These are phyloP conservation scores for Callinectes sapidus DNA, from an alignment of 2,888 invertebrate genomes.

Conservation along the genomic window DNA sequence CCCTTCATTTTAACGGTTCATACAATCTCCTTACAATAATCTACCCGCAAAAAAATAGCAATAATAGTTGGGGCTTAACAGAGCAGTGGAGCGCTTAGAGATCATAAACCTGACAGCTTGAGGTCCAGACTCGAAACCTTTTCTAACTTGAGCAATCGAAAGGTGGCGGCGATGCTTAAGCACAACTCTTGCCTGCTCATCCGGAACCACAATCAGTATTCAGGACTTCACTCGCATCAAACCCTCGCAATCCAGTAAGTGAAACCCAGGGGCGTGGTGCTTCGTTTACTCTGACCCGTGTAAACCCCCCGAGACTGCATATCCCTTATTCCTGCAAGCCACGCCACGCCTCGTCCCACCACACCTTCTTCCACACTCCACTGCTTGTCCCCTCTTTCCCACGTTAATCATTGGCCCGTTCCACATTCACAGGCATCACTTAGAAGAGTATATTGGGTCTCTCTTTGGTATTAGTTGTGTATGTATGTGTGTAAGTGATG, in stretches of 20 bases:
- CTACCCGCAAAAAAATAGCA: too few species aligned
- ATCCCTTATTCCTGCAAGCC: background rate
- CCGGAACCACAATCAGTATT: background rate
- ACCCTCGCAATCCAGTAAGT: background rate
- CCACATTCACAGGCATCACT: background rate
- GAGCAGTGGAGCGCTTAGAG: too few species aligned
- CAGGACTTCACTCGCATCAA: background rate
- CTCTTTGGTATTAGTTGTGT: background rate
- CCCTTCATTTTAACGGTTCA: too few species aligned
- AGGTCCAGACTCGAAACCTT: too few species aligned
- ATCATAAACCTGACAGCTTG: too few species aligned
- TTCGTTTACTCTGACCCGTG: background rate
- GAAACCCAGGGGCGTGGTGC: background rate
- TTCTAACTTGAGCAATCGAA: too few species aligned
- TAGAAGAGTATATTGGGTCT: background rate
- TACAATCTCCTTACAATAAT: too few species aligned
- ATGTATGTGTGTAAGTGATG: background rate
- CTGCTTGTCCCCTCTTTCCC: background rate
- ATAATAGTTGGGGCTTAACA: too few species aligned
- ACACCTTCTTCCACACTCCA: background rate
- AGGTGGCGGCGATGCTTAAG: background rate
- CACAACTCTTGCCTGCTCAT: background rate
- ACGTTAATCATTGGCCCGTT: background rate
- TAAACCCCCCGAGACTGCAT: background rate
- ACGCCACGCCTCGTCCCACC: background rate